Evolutionary conservation across 2,888 invertebrate genomes (phyloP).

Genomic region (Pyralis farinalis): DNA sequence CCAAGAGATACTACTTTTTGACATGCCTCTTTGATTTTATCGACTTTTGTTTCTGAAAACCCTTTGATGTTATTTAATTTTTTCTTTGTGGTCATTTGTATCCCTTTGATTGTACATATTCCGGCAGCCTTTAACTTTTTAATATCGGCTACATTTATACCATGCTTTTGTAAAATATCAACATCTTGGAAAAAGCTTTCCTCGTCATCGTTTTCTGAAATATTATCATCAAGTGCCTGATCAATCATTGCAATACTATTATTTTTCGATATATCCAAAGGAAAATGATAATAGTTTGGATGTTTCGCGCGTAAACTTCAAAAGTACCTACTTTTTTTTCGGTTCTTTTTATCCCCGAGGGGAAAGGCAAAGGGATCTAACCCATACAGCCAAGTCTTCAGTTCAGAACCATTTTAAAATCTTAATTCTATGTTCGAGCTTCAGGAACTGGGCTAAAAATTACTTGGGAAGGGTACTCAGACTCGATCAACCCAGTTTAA

Average conservation of each 20-base stretch:
- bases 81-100: slow-evolving; percentile 90
- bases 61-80: slow-evolving; percentile 87
- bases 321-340: no score
- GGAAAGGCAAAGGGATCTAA: no score
- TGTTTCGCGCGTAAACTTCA: no score
- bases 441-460: no score
- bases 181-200: slow-evolving; percentile 89
- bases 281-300: no score
- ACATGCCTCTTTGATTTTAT: slow-evolving; percentile 89
- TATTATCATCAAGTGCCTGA: slow-evolving; percentile 61
- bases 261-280: no score
- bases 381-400: no score
- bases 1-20: slow-evolving; percentile 83
- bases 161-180: slow-evolving; percentile 82
- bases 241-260: slow-evolving; percentile 43
- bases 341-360: no score
- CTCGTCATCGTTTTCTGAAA: slow-evolving; percentile 81
- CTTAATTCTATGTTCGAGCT: no score
- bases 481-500: no score
- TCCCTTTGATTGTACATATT: slow-evolving; percentile 90
- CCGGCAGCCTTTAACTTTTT: slow-evolving; percentile 88
- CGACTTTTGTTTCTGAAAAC: slow-evolving; percentile 88
- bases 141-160: slow-evolving; percentile 87
- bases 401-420: no score
- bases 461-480: no score